Conservation (phyloP, 1,140 invertebrate genomes). For the Caenorhabditis latens region DNA sequence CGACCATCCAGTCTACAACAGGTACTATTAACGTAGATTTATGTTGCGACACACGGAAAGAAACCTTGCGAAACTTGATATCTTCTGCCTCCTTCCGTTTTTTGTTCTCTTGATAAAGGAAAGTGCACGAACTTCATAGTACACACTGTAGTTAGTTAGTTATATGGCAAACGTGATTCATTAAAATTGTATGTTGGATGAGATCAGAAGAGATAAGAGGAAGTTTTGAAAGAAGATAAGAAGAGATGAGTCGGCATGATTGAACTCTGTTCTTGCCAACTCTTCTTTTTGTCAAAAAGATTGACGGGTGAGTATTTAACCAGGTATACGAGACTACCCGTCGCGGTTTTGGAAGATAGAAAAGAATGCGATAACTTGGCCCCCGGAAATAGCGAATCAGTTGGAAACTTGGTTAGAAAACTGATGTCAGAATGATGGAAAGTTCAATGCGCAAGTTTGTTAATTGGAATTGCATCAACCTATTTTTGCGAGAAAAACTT, state of each 20-base stretch:
- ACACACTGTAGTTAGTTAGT: neutral
- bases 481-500: neutral
- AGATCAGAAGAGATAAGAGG: neutral
- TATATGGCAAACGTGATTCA: conserved; percentile 7
- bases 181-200: neutral
- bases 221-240: neutral
- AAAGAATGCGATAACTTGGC: neutral
- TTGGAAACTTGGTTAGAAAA: neutral
- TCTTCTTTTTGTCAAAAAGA: conserved; percentile 38
- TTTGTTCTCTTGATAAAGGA: neutral
- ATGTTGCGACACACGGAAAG: neutral
- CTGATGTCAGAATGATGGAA: neutral
- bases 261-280: conserved; percentile 44
- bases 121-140: conserved; percentile 22
- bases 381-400: conserved; percentile 6
- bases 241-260: conserved; percentile 7
- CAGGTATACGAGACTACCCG: neutral
- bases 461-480: neutral
- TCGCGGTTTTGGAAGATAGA: conserved; percentile 17
- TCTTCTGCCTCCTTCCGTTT: neutral
- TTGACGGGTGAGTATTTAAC: neutral
- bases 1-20: conserved; percentile 62
- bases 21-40: conserved; percentile 32
- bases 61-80: neutral
- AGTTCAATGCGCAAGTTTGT: conserved; percentile 10